Evolutionary conservation across 2,113 vertebrate species (phyloP), one percentile per base, ranked within the genome.

Genomic region (Ceyx cyanopectus): DNA sequence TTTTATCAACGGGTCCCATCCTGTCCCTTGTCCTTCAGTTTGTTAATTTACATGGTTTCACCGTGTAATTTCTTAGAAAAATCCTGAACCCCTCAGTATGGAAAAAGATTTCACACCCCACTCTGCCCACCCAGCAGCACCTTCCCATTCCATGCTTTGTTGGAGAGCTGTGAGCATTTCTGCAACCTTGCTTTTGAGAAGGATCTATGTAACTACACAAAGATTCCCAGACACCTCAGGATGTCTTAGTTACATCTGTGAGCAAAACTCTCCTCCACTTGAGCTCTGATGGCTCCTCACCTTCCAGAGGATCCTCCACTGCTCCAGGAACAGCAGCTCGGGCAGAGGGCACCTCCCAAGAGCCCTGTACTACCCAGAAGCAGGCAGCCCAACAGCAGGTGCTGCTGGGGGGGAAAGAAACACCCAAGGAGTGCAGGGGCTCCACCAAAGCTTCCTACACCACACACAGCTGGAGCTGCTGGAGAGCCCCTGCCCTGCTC

Each of bases 211-310:
- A 65, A 73, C 27, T 17, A 57, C 24, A 72, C 41, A 27, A 65
- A 62, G 30, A 48, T 40, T 80, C 60, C 40, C 20, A 27, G 14
- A 68, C 34, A 14, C 1, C 0, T 23, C 24, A 26, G 18, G 69
- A 50, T 7, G n/a, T 0, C 1, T 20, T 20, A 20, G 30, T 26
- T 41, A 66, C 5, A 24, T 6, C 12, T 0, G 1, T 5, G 53
- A 87, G 29, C 27, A 78, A 70, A 90, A 62, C 3, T 10, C 27
- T 34, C 27, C 17, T 81, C 34, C 41, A 69, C 24, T 11, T 48
- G 51, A 69, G 26, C 23, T 48, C 34, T 15, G 48, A 27, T 45
- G 40, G 18, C 26, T 75, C 60, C 70, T 4, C 1, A 0, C 21
- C 61, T 57, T n/a, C 81, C 41, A 13, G 20, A 57, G 50, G 58